Evolutionary conservation across 2,113 vertebrate species (phyloP), one percentile per base, ranked within the genome.

Genomic region (Plotosus lineatus): DNA sequence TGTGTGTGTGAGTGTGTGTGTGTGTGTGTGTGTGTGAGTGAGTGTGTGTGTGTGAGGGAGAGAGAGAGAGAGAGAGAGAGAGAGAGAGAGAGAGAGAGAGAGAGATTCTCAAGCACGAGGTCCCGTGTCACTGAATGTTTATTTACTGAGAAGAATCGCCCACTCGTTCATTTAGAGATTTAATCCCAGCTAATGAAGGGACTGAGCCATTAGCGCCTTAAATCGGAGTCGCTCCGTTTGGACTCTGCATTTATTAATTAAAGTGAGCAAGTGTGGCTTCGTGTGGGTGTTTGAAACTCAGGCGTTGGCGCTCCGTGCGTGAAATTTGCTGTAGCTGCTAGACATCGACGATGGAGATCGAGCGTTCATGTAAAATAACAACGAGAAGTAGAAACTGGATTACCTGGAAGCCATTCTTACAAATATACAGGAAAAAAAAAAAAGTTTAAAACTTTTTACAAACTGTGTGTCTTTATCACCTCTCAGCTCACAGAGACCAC

Each of bases 121-220:
- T 42, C 79, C 75, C 61, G 72, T 53, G 73, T 83, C 72, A 80
- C 71, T 80, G 73, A 69, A 71, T 73, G 83, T 79, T 88, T 75
- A 88, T 86, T 80, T 77, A 36, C 63, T 84, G 80, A 77, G 68
- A 55, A 77, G 83, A 75, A 83, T 71, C 53, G 65, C 72, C 75
- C 75, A 71, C 79, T 79, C 79, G 75, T 86, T 85, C 55, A 78
- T 86, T 85, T 50, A 79, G 66, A 86, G 85, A 88, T 88, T 84
- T 83, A 84, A 86, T 83, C 80, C 69, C 65, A 68, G 80, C 61
- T 85, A 86, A 87, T 85, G 78, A 87, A 83, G 76, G 61, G 55
- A 79, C 48, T 51, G 60, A 77, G 46, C 79, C 83, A 87, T 85
- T 85, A 85, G 68, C 63, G 74, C 78, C 56, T 84, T 72, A 82